Evolutionary conservation across 92 coral and sea anemone genomes (phyloP), one percentile per base, ranked within the genome.

Genomic region (Micromussa lordhowensis): DNA sequence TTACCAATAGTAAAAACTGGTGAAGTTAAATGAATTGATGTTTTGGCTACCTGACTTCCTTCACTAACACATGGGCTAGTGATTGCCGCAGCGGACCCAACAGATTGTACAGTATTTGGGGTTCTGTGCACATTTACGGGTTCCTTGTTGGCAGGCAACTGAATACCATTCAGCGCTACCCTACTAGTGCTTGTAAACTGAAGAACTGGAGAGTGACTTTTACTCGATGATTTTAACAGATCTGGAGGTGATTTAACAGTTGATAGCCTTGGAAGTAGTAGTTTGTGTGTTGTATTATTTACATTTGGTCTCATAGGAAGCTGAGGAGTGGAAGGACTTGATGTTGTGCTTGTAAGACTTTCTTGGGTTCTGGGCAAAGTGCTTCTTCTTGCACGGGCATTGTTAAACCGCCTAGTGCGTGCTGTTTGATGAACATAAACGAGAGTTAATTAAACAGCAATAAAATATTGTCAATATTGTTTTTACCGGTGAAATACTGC

Each of bases 331-430:
- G 83, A 29, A 17, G 74, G 31, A 22, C 22, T 78, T 64, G 69
- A 24, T 22, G 57, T 34, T 16, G 54, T 57, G 2, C 5, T 53
- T 69, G 77, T 73, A 48, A n/a, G 17, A 40, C 16, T 68, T 30
- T 83, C 69, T 9, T 84, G 72, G 53, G 16, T 35, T 75, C 58
- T 73, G 16, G 77, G 88, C n/a, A 84, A 34, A 7, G 15, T 15
- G 36, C 28, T 84, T 73, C 71, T 84, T 34, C 88, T 35, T n/a
- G 73, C 36, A 26, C 71, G 81, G 70, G 70, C 74, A 84, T 58
- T 7, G 74, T 84, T 84, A 57, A 84, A 81, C 2, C 81, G 38
- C 61, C 73, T 84, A 1, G 88, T 84, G 58, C 88, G 88, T 22
- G 81, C 88, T 84, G 36, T 59, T 73, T 1, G 19, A 55, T 55